Evolutionary conservation across 2,888 invertebrate genomes (phyloP).

Genomic region (Trichopria drosophilae): DNA sequence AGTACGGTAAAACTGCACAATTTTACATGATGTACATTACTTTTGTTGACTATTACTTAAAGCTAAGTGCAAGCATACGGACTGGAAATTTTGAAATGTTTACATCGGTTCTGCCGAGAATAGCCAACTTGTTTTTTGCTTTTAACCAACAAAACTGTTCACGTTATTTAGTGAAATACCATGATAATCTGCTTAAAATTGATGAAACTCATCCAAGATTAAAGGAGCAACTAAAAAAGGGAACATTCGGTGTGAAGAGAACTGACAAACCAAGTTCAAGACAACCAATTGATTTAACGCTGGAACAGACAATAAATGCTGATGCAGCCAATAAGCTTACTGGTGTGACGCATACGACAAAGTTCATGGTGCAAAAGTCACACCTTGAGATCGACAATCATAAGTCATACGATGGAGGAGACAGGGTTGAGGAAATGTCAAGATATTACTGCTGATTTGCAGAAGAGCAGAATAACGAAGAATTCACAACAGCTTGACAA

Average conservation of each 20-base stretch:
- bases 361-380: conserved; percentile 26
- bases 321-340: conserved; percentile 36
- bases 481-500: conserved; percentile 12
- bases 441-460: conserved; percentile 41
- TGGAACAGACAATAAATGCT: conserved; percentile 38
- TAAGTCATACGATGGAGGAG: conserved; percentile 35
- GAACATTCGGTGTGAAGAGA: too few relatives aligned
- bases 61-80: conserved; percentile 41
- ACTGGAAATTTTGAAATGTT: conserved; percentile 41
- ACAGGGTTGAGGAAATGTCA: conserved; percentile 36
- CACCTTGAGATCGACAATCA: conserved; percentile 38
- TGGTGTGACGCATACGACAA: conserved; percentile 16
- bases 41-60: conserved; percentile 38
- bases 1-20: conserved; percentile 44
- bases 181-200: too few relatives aligned
- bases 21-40: conserved; percentile 42
- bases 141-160: conserved; percentile 49
- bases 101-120: conserved; percentile 39
- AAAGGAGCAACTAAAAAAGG: too few relatives aligned
- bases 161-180: conserved; percentile 41
- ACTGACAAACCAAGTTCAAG: too few relatives aligned
- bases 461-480: conserved; percentile 33
- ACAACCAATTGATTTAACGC: conserved; percentile 39
- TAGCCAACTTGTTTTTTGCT: conserved; percentile 45
- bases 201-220: conserved; percentile 44